Conservation (phyloP, 2,797 vertebrate genomes). For the Myotis findleyi region DNA sequence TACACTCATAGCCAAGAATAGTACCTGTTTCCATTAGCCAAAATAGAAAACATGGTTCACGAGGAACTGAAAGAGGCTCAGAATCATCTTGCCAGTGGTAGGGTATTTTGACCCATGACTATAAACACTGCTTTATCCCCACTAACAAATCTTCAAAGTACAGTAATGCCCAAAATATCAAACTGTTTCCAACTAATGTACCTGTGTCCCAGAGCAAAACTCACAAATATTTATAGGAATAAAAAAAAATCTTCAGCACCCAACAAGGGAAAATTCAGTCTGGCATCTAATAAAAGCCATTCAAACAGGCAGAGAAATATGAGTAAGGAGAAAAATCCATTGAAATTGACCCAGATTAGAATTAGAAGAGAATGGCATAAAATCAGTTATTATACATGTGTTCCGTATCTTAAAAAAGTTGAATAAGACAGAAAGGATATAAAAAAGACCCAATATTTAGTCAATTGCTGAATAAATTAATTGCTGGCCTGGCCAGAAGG, state of each 20-base stretch:
- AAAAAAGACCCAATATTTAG: background rate
- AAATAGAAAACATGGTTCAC: background rate
- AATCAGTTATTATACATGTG: background rate
- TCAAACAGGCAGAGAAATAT: background rate
- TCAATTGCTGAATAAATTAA: background rate
- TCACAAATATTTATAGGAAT: background rate
- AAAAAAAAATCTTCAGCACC: background rate
- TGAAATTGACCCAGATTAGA: background rate
- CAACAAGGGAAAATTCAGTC: background rate
- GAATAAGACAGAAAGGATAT: background rate
- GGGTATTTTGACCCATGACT: background rate
- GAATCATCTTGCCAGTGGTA: background rate
- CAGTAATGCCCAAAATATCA: background rate
- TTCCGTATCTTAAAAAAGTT: background rate
- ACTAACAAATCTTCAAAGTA: background rate
- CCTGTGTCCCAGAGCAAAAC: background rate
- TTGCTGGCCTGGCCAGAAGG: background rate
- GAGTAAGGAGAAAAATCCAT: background rate
- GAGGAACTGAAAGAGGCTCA: background rate
- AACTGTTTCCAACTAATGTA: background rate
- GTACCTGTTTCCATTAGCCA: background rate
- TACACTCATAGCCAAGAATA: background rate
- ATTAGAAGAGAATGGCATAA: background rate
- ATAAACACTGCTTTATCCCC: background rate
- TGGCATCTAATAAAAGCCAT: background rate